A percentile compares a stretch with the other conserved stretches of the same genome.
Evolutionary conservation across 64 coral and sea anemone species (phyloP).

Genomic region (Platygyra sinensis): DNA sequence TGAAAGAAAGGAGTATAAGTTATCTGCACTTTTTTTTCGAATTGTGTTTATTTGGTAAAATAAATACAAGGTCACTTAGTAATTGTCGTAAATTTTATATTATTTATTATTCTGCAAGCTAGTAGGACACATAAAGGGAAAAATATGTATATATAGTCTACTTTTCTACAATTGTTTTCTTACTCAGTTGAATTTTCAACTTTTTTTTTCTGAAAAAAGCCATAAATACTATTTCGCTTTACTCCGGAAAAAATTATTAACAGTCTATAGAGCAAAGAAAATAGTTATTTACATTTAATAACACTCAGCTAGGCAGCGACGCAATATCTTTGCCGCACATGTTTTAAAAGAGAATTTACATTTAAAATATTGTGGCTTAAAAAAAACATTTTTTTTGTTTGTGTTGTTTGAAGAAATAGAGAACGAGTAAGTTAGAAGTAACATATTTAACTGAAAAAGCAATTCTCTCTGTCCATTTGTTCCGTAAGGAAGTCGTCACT

Average conservation of each 20-base stretch:
- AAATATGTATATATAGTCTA: no score
- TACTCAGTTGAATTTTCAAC: neutral
- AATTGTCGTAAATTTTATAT: neutral
- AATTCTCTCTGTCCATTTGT: neutral
- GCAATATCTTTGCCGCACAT: neutral
- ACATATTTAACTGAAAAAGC: neutral
- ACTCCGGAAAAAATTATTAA: neutral
- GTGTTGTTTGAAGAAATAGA: neutral
- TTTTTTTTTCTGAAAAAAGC: neutral
- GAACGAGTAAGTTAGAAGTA: neutral
- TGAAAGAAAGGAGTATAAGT: no score
- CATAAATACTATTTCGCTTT: neutral
- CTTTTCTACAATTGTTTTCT: neutral
- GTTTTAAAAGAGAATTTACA: neutral
- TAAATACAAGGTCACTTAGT: neutral
- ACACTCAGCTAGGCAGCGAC: neutral
- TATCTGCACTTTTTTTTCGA: neutral
- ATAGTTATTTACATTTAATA: neutral
- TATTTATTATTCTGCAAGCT: neutral
- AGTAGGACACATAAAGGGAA: no score
- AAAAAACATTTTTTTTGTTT: no score
- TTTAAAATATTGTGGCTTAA: neutral
- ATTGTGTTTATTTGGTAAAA: neutral
- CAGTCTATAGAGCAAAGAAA: neutral
- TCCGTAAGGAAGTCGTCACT: neutral